Conservation (phyloP, 2,888 invertebrate species). For the Diaprepes abbreviatus region DNA sequence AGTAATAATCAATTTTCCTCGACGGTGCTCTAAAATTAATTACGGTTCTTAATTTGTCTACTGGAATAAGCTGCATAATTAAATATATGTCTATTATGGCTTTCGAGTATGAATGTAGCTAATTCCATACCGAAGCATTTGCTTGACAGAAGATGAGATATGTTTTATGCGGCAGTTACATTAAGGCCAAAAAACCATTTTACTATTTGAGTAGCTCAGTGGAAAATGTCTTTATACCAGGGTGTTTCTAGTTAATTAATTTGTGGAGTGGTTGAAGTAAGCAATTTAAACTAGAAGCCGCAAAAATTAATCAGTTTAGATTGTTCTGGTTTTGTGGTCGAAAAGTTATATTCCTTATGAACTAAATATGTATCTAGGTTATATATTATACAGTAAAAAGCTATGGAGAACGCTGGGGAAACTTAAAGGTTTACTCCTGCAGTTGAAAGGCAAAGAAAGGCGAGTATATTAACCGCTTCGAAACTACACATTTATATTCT, state of each 20-base stretch:
- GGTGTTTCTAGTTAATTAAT: conserved; percentile 27
- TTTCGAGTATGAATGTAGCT: conserved; percentile 24
- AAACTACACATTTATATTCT: too few species aligned
- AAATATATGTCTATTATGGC: conserved; percentile 30
- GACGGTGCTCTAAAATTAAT: conserved; percentile 20
- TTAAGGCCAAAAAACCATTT: conserved; percentile 17
- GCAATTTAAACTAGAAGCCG: conserved; percentile 28
- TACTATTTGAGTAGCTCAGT: conserved; percentile 20
- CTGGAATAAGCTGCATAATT: conserved; percentile 28
- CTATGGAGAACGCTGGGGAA: too few species aligned
- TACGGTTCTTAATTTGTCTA: conserved; percentile 22
- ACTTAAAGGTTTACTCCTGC: too few species aligned
- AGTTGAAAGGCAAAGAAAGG: too few species aligned
- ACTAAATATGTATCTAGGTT: background rate
- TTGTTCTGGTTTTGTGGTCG: conserved; percentile 16
- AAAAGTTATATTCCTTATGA: background rate
- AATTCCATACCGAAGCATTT: conserved; percentile 19
- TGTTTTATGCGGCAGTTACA: conserved; percentile 29
- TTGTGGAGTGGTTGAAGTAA: conserved; percentile 5
- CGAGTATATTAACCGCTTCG: too few species aligned
- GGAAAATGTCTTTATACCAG: background rate
- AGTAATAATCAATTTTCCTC: conserved; percentile 24
- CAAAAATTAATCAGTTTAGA: conserved; percentile 43
- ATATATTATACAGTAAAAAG: too few species aligned
- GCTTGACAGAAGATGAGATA: conserved; percentile 29